Evolutionary conservation across 1,140 invertebrate genomes (phyloP).

Genomic region (Drosophila elegans): DNA sequence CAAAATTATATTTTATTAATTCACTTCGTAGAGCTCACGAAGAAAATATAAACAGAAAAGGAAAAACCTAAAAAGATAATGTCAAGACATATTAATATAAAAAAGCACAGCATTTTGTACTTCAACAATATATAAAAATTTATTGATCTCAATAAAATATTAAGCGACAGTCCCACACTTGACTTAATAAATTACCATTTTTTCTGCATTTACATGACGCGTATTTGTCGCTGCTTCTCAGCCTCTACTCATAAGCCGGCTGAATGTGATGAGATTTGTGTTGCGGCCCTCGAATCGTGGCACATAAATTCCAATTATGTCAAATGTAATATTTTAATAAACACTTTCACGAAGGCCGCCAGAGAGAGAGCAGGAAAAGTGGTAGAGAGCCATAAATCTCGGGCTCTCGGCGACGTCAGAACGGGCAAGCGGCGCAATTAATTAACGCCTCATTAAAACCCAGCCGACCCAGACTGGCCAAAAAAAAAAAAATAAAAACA

Average conservation of each 20-base stretch:
- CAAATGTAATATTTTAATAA: conserved; percentile 85
- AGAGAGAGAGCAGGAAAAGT: conserved; percentile 34
- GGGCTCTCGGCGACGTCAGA: conserved; percentile 56
- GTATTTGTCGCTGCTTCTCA: conserved; percentile 25
- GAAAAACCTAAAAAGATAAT: no score
- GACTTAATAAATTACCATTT: conserved; percentile 18
- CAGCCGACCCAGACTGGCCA: conserved; percentile 35
- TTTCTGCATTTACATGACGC: conserved; percentile 17
- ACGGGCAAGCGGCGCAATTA: conserved; percentile 76
- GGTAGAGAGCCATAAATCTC: conserved; percentile 69
- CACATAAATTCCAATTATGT: conserved; percentile 84
- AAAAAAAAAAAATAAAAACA: conserved; percentile 18
- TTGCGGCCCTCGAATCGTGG: conserved; percentile 25
- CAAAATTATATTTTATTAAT: no score
- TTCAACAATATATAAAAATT: background rate
- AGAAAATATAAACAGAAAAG: no score
- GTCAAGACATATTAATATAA: no score
- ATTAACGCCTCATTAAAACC: conserved; percentile 83
- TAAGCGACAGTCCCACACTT: conserved; percentile 5
- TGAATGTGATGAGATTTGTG: conserved; percentile 33
- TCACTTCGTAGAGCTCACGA: no score
- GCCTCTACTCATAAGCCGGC: conserved; percentile 25
- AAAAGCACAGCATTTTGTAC: no score
- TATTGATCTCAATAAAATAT: conserved; percentile 7
- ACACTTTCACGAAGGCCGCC: conserved; percentile 73